phyloP scores from a whole-genome alignment of 92 coral and sea anemone genomes.

The Virgularia gustaviana region DNA sequence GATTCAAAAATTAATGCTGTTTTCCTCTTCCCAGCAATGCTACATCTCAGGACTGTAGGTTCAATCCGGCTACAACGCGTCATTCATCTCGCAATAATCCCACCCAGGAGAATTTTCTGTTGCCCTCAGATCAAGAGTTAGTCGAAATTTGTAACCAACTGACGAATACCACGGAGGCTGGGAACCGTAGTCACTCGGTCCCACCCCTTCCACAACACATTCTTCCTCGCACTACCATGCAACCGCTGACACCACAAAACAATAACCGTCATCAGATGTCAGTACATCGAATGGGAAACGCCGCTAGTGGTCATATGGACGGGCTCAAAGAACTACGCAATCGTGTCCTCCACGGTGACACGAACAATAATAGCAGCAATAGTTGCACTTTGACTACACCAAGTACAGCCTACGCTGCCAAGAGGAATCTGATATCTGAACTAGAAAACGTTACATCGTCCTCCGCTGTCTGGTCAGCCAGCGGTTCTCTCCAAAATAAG shows the following conservation, averaged over 20 bases:
- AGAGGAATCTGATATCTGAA: conserved; percentile 74
- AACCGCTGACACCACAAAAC: conserved; percentile 97
- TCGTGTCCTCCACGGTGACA: conserved; percentile 92
- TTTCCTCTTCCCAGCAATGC: too few species aligned
- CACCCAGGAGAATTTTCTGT: conserved; percentile 9
- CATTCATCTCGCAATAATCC: neutral
- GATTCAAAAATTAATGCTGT: too few species aligned
- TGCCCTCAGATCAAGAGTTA: conserved; percentile 51
- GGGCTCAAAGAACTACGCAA: conserved; percentile 91
- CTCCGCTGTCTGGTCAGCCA: conserved; percentile 1
- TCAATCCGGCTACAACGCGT: neutral
- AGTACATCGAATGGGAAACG: conserved; percentile 70
- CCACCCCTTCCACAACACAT: conserved; percentile 93
- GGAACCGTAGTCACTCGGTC: conserved; percentile 92
- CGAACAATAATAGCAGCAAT: conserved; percentile 79
- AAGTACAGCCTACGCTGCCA: conserved; percentile 65
- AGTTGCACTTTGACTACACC: conserved; percentile 21
- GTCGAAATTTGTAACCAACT: conserved; percentile 74
- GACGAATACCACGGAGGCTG: conserved; percentile 57
- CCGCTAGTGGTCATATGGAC: conserved; percentile 77
- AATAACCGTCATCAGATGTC: conserved; percentile 69
- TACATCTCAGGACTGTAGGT: conserved; percentile 16
- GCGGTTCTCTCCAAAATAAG: conserved; percentile 19
- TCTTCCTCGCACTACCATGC: conserved; percentile 63
- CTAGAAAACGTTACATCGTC: conserved; percentile 17